A percentile compares a stretch with the other conserved stretches of the same genome.
phyloP scores from a whole-genome alignment of 2,113 vertebrate genomes.

The Mohoua ochrocephala region DNA sequence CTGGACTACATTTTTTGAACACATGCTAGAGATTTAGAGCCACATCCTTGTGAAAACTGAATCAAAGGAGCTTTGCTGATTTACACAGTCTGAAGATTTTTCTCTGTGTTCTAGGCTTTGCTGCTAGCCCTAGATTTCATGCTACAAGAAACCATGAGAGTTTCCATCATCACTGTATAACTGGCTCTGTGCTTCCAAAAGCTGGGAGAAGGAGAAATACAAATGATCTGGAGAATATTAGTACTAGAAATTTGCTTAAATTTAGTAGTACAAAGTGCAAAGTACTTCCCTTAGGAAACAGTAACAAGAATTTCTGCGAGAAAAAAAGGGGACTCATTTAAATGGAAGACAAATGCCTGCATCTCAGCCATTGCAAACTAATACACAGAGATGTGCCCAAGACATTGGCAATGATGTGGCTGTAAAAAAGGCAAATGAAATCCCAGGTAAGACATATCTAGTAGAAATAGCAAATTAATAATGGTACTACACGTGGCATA shows the following conservation, averaged over 20 bases:
- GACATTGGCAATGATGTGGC: background rate
- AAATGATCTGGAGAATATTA: constrained; percentile 21
- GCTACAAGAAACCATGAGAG: constrained; percentile 21
- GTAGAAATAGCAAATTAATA: background rate
- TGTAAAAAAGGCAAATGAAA: background rate
- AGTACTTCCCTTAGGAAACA: constrained; percentile 12
- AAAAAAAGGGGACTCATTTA: background rate
- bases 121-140: constrained; percentile 1
- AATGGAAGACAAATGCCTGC: background rate
- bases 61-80: constrained; percentile 53
- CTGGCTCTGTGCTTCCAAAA: background rate
- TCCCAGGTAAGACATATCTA: background rate
- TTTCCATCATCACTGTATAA: background rate
- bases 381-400: background rate
- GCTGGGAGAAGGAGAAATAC: background rate
- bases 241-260: constrained; percentile 7
- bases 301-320: constrained; percentile 1
- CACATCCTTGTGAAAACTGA: constrained; percentile 47
- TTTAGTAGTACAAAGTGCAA: constrained; percentile 16
- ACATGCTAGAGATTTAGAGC: constrained; percentile 22
- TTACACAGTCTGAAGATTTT: constrained; percentile 47
- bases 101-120: constrained; percentile 15
- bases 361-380: background rate
- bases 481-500: background rate
- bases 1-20: constrained; percentile 27